Evolutionary conservation across 2,888 invertebrate genomes (phyloP).

Genomic region (Scaptomyza flava): DNA sequence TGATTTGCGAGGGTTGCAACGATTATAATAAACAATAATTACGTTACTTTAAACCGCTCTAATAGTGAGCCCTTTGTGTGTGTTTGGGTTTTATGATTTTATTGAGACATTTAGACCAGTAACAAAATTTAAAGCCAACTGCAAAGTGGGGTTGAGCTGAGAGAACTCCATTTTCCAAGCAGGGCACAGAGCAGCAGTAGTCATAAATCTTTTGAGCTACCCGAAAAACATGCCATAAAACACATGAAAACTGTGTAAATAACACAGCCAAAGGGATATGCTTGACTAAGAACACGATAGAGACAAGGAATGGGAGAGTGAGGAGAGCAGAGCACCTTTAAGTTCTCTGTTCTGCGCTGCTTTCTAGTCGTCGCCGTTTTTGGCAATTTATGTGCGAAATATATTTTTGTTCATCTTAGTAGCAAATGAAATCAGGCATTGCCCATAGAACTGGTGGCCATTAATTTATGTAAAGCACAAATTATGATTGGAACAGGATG

Average conservation of each 20-base stretch:
- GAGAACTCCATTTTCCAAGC: constrained; percentile 25
- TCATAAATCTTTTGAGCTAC: constrained; percentile 61
- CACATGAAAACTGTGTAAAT: constrained; percentile 77
- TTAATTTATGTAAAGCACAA: constrained; percentile 82
- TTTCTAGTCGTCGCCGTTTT: constrained; percentile 10
- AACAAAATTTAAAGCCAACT: constrained; percentile 39
- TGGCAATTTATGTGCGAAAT: constrained; percentile 75
- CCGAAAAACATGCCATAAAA: constrained; percentile 74
- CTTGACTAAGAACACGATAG: constrained; percentile 13
- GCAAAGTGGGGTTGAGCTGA: constrained; percentile 44
- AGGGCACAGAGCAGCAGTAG: constrained; percentile 18
- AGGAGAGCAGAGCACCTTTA: constrained; percentile 45
- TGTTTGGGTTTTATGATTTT: constrained; percentile 38
- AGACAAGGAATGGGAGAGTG: constrained; percentile 6
- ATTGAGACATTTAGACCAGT: constrained; percentile 51
- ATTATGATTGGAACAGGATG: constrained; percentile 72
- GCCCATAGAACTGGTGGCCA: constrained; percentile 62
- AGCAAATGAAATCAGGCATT: constrained; percentile 66
- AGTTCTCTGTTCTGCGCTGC: constrained; percentile 25
- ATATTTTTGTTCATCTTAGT: constrained; percentile 37
- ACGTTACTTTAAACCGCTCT: neutral
- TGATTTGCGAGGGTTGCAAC: constrained; percentile 53
- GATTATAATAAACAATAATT: constrained; percentile 38
- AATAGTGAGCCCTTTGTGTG: constrained; percentile 31
- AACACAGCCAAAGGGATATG: constrained; percentile 48